Evolutionary conservation across 2,797 vertebrate genomes (phyloP).

Genomic region (Bucorvus abyssinicus): DNA sequence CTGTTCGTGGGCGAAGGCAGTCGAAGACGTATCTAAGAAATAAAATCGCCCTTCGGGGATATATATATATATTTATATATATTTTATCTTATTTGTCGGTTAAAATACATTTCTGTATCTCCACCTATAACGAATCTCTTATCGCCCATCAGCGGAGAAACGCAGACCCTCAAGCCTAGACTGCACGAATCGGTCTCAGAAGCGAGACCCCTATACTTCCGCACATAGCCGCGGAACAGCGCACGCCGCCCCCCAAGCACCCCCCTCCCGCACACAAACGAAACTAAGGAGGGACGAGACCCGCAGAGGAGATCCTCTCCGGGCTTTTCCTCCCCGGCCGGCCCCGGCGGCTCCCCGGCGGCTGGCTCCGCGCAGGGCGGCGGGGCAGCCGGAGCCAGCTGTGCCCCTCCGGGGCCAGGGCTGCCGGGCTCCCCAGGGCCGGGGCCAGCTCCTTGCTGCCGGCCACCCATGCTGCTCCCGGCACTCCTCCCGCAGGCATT

Average conservation of each 20-base stretch:
- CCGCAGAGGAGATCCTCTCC: background rate
- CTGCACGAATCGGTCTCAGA: background rate
- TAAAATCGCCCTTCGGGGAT: background rate
- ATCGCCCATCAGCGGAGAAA: background rate
- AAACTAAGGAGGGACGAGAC: background rate
- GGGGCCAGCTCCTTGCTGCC: background rate
- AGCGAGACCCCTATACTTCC: background rate
- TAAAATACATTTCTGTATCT: background rate
- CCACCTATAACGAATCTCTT: background rate
- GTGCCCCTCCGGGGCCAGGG: background rate
- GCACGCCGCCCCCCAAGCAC: background rate
- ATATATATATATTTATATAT: background rate
- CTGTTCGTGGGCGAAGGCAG: background rate
- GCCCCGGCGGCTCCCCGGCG: background rate
- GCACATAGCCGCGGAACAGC: background rate
- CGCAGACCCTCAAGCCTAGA: background rate
- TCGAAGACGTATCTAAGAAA: background rate
- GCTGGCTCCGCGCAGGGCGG: background rate
- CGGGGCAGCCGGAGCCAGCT: slow-evolving; percentile 30
- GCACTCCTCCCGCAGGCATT: slow-evolving; percentile 70
- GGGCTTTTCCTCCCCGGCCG: background rate
- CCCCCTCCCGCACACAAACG: background rate
- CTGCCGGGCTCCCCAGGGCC: background rate
- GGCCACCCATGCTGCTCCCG: slow-evolving; percentile 85
- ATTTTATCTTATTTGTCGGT: background rate